Evolutionary conservation across 2,888 invertebrate species (phyloP).

Genomic region (Conistra vaccinii): DNA sequence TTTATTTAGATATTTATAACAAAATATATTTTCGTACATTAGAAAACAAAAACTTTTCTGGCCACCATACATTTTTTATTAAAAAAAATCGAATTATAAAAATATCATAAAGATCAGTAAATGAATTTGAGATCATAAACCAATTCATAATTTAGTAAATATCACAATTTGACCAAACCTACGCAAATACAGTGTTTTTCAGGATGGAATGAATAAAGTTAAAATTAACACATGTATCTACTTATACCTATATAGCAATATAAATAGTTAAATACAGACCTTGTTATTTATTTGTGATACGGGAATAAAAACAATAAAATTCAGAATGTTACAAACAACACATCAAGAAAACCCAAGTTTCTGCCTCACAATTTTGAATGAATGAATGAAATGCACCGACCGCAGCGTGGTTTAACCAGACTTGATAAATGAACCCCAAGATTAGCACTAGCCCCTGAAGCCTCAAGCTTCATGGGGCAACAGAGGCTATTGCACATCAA

Average conservation of each 20-base stretch:
- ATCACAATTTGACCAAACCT: slow-evolving; percentile 58
- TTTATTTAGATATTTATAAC: neutral
- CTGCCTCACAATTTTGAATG: neutral
- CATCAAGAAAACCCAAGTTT: neutral
- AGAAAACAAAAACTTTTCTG: neutral
- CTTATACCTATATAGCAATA: neutral
- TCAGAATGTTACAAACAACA: slow-evolving; percentile 5
- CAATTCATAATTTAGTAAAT: slow-evolving; percentile 56
- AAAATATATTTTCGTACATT: neutral
- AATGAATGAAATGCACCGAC: too few species aligned
- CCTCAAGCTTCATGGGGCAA: too few species aligned
- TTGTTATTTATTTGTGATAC: slow-evolving; percentile 2
- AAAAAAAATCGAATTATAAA: slow-evolving; percentile 29
- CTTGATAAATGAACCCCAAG: too few species aligned
- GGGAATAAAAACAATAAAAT: neutral
- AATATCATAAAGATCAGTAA: slow-evolving; percentile 33
- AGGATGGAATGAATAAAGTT: slow-evolving; percentile 55
- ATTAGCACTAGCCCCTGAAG: too few species aligned
- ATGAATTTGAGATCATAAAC: slow-evolving; percentile 58
- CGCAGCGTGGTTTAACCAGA: too few species aligned
- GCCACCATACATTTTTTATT: neutral
- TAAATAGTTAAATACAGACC: slow-evolving; percentile 8
- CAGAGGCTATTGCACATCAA: too few species aligned
- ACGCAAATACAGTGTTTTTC: slow-evolving; percentile 32
- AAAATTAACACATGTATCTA: slow-evolving; percentile 25